A percentile compares a stretch with the other conserved stretches of the same genome.
These are phyloP conservation scores for Nilaparvata lugens DNA, from an alignment of 1,140 invertebrate genomes.

Conservation along the genomic window DNA sequence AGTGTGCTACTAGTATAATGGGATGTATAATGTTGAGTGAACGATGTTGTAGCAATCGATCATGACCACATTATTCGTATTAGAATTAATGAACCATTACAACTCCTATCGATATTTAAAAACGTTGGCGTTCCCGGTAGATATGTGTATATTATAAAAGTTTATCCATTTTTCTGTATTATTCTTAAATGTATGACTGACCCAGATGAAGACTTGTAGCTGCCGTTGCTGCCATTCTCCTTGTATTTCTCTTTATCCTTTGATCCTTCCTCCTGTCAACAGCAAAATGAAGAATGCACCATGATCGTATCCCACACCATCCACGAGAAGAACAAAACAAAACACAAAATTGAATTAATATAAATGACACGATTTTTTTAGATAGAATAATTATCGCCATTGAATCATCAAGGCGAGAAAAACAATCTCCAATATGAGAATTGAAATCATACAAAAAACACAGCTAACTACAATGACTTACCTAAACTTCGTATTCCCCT, in stretches of 20 bases:
- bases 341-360: conserved; percentile 14
- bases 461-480: background rate
- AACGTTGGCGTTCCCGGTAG: too few species aligned
- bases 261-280: conserved; percentile 50
- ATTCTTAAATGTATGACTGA: conserved; percentile 6
- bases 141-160: too few species aligned
- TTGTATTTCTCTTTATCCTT: conserved; percentile 36
- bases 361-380: conserved; percentile 3
- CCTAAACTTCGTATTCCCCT: conserved; percentile 7
- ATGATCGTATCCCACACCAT: conserved; percentile 44
- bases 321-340: conserved; percentile 43
- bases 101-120: background rate
- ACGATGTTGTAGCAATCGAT: too few species aligned
- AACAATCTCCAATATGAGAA: background rate
- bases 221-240: conserved; percentile 44
- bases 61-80: too few species aligned
- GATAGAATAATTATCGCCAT: background rate
- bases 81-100: too few species aligned
- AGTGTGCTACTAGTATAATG: too few species aligned
- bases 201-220: conserved; percentile 29
- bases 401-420: background rate
- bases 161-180: too few species aligned
- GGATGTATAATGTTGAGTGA: too few species aligned
- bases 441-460: background rate
- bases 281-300: conserved; percentile 38